These are phyloP conservation scores for Agapornis canus DNA, from an alignment of 2,797 vertebrate genomes.

Conservation along the genomic window DNA sequence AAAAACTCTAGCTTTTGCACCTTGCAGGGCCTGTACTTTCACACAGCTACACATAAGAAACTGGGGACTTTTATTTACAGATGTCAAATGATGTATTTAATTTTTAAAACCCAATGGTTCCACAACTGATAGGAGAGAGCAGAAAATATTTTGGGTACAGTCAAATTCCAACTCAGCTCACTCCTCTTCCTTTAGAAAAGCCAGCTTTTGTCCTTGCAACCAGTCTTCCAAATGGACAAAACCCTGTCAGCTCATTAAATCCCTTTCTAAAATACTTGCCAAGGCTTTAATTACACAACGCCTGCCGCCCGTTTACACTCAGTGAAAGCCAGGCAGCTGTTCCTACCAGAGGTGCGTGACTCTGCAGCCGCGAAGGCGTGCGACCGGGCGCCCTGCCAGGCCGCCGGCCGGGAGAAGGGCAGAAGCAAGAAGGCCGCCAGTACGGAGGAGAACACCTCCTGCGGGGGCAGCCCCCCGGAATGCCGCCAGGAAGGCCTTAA, in stretches of 20 bases:
- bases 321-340: not conserved
- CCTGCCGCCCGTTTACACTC: rapidly evolving
- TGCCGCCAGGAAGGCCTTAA: not conserved
- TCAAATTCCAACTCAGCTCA: not conserved
- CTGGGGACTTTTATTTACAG: not conserved
- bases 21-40: not conserved
- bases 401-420: not conserved
- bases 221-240: not conserved
- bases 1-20: not conserved
- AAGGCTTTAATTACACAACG: rapidly evolving
- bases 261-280: not conserved
- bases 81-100: rapidly evolving
- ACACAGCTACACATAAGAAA: not conserved
- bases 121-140: not conserved
- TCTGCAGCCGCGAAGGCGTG: rapidly evolving
- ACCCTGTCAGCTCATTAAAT: not conserved
- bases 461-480: not conserved
- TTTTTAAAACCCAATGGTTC: not conserved
- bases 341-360: rapidly evolving
- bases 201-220: no score
- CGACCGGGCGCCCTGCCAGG: not conserved
- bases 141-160: not conserved
- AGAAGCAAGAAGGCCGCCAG: rapidly evolving
- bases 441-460: not conserved
- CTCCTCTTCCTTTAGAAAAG: not conserved